Percentiles rank a stretch among this genome's conserved stretches.
These are phyloP conservation scores for Anas platyrhynchos DNA, from an alignment of 2,113 vertebrate species.

Conservation along the genomic window DNA sequence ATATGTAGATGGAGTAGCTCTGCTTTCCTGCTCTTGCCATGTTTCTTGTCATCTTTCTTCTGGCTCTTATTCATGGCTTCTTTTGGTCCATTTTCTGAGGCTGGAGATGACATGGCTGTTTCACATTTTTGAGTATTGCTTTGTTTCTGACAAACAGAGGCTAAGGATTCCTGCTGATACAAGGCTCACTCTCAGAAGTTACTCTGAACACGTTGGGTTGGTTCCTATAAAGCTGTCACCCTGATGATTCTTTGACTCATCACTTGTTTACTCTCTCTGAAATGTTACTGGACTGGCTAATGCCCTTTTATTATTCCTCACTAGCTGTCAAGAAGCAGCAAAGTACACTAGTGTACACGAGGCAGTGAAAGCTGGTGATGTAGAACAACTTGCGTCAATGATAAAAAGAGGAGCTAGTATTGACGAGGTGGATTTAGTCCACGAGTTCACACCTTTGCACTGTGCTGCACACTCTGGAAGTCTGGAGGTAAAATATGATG, in stretches of 20 bases:
- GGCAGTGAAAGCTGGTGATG: conserved; percentile 77
- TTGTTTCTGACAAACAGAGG: background rate
- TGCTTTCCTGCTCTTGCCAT: background rate
- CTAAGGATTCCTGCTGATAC: background rate
- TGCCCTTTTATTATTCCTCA: conserved; percentile 18
- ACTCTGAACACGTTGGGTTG: background rate
- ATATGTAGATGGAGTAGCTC: background rate
- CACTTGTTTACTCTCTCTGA: background rate
- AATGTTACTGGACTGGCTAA: background rate
- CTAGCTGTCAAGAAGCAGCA: conserved; percentile 66
- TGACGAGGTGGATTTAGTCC: conserved; percentile 76
- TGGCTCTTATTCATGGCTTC: background rate
- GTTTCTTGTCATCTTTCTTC: background rate
- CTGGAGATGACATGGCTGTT: background rate
- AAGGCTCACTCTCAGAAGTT: background rate
- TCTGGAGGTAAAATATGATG: conserved; percentile 77
- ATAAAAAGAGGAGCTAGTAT: conserved; percentile 70
- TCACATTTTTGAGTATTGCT: background rate
- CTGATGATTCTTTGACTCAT: background rate
- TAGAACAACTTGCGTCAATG: conserved; percentile 73
- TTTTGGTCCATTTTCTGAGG: background rate
- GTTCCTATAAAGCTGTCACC: background rate
- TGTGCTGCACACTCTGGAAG: conserved; percentile 84
- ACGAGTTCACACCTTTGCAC: conserved; percentile 82
- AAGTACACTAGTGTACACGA: conserved; percentile 69